A percentile compares a stretch with the other conserved stretches of the same genome.
These are phyloP conservation scores for Latheticus oryzae DNA, from an alignment of 2,888 invertebrate species.

Conservation along the genomic window DNA sequence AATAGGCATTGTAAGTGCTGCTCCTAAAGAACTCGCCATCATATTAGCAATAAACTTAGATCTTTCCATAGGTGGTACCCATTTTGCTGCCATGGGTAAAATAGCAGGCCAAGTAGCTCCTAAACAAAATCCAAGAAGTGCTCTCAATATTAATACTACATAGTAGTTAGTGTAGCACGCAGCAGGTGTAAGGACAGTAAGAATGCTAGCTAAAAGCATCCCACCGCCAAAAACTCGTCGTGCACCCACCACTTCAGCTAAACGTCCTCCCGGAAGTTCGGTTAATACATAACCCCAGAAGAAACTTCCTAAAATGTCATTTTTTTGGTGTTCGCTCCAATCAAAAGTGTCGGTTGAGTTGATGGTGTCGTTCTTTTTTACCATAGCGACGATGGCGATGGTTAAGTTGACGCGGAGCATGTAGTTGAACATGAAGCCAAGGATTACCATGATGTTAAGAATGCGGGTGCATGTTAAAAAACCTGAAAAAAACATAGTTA, in stretches of 20 bases:
- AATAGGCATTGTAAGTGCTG: conserved; percentile 89
- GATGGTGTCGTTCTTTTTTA: conserved; percentile 63
- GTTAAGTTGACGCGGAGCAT: conserved; percentile 88
- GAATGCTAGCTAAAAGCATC: conserved; percentile 81
- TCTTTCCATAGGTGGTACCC: conserved; percentile 95
- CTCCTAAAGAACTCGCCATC: conserved; percentile 94
- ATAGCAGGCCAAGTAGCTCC: conserved; percentile 95
- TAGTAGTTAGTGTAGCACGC: conserved; percentile 78
- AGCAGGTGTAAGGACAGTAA: conserved; percentile 84
- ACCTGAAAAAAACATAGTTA: too few species aligned
- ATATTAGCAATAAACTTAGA: conserved; percentile 93
- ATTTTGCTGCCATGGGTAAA: conserved; percentile 90
- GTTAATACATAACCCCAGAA: conserved; percentile 94
- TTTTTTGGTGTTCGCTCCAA: conserved; percentile 85
- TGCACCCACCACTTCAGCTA: conserved; percentile 87
- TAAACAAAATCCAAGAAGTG: conserved; percentile 68
- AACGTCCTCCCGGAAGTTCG: conserved; percentile 87
- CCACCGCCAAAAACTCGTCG: conserved; percentile 88
- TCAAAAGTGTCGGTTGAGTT: conserved; percentile 66
- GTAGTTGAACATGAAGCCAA: conserved; percentile 92
- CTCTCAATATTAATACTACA: conserved; percentile 77
- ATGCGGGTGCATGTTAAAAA: conserved; percentile 78
- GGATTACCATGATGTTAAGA: conserved; percentile 84
- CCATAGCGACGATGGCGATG: conserved; percentile 89
- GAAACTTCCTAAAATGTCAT: conserved; percentile 86